phyloP scores from a whole-genome alignment of 2,888 invertebrate genomes.

The Nymphalis polychloros region DNA sequence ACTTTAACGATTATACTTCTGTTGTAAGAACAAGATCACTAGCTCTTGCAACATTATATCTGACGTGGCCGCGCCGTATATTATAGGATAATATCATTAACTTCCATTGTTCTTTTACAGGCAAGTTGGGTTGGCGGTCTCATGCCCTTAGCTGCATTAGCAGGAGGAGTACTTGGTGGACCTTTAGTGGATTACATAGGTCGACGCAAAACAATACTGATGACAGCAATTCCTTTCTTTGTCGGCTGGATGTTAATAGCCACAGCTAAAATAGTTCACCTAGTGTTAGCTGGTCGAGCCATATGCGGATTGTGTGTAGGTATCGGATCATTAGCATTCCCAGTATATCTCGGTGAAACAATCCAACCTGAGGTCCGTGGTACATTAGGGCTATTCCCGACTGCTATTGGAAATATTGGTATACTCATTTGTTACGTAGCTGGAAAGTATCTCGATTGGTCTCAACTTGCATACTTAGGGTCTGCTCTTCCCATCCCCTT shows the following conservation, averaged over 20 bases:
- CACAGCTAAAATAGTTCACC: slow-evolving; percentile 85
- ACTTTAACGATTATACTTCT: too few species aligned
- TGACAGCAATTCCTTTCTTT: slow-evolving; percentile 90
- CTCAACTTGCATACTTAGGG: slow-evolving; percentile 89
- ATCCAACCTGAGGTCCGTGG: slow-evolving; percentile 96
- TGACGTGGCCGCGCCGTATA: too few species aligned
- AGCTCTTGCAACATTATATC: too few species aligned
- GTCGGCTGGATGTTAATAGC: slow-evolving; percentile 92
- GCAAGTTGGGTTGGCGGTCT: slow-evolving; percentile 93
- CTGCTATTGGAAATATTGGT: slow-evolving; percentile 92
- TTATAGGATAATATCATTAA: background rate
- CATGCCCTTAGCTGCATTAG: slow-evolving; percentile 93
- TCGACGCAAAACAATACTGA: slow-evolving; percentile 89
- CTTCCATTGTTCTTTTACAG: slow-evolving; percentile 66
- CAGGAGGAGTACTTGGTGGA: slow-evolving; percentile 92
- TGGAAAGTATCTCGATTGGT: slow-evolving; percentile 92
- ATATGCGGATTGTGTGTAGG: slow-evolving; percentile 94
- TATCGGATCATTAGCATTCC: slow-evolving; percentile 91
- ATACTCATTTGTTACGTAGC: slow-evolving; percentile 90
- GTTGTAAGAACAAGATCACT: too few species aligned
- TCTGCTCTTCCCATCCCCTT: slow-evolving; percentile 89
- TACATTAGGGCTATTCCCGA: slow-evolving; percentile 92
- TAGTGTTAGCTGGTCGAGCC: slow-evolving; percentile 89
- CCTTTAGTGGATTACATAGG: slow-evolving; percentile 93
- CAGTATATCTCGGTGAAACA: slow-evolving; percentile 96